Base-by-base conservation (phyloP, 2,888 invertebrate species). In the Tetramorium bicarinatum region DNA sequence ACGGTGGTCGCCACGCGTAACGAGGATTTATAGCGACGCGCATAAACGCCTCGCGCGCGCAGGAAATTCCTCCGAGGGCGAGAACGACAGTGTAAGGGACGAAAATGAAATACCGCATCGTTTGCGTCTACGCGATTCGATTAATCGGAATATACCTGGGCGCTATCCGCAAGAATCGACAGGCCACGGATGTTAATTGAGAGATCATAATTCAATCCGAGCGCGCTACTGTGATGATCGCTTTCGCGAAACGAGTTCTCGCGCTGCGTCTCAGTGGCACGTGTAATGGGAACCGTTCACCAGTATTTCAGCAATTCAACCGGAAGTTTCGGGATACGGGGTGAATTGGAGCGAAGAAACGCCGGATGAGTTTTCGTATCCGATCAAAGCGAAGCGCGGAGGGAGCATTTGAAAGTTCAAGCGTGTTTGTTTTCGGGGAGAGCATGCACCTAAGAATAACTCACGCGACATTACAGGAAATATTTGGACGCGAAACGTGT, bases 141-240 rank as follows among this genome's bases (percentile, higher is more conserved):
- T 86, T 80, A 86, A 84, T 88, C 86, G 61, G 54, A 81, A 79
- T 83, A 83, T 69, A 49, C 76, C 29, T 54, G 41, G 13, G 47
- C 69, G 82, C 62, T 71, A 74, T 86, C 76, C 81, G 71, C 67
- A 71, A 77, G 69, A 82, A 85, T 84, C 83, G 83, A 69, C 56
- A 74, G 34, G 56, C n/a, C 54, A 11, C 29, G 69, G 69, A 54
- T 62, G 75, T 54, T 67, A 85, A 76, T 82, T 69, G 67, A 79
- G 44, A 83, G 25, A 61, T 83, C 38, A 38, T 61, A 77, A 82
- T 82, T 59, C 67, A 61, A 82, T 69, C 15, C 3, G 34, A 18
- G 8, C 29, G 44, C 72, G 56, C n/a, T 44, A 29, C 56, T 56
- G 8, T 18, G 29, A 34, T 9, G 72, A 72, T 72, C 44, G 71